These are phyloP conservation scores for Cryptosula pallasiana DNA, from an alignment of 2,888 invertebrate genomes.

Conservation along the genomic window DNA sequence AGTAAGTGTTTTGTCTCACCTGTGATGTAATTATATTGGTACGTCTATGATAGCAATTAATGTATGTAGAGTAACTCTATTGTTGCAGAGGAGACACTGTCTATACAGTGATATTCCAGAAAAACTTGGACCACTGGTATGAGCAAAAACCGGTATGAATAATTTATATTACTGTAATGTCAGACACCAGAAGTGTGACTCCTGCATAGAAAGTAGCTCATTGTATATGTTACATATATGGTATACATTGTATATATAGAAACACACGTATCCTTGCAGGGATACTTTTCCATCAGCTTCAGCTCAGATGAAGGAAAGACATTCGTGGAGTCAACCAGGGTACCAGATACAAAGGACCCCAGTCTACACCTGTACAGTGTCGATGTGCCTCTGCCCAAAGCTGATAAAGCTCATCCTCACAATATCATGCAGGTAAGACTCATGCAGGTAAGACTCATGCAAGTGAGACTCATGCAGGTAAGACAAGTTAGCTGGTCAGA, in stretches of 20 bases:
- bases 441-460: no score
- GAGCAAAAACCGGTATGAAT: slow-evolving; percentile 32
- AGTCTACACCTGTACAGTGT: slow-evolving; percentile 30
- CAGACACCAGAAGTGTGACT: no score
- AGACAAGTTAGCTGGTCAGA: no score
- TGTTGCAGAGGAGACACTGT: slow-evolving; percentile 30
- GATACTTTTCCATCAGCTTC: slow-evolving; percentile 29
- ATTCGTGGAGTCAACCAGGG: slow-evolving; percentile 26
- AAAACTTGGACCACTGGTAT: slow-evolving; percentile 36
- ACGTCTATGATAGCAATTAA: no score
- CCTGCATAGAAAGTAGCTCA: no score
- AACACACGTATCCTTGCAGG: slow-evolving; percentile 29
- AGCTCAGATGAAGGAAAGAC: slow-evolving; percentile 16
- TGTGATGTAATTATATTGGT: no score
- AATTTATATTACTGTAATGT: no score
- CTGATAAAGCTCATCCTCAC: neutral
- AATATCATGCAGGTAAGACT: slow-evolving; percentile 13
- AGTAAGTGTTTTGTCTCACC: no score
- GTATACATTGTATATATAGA: no score
- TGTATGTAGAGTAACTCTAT: no score
- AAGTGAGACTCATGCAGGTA: no score
- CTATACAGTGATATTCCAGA: slow-evolving; percentile 35
- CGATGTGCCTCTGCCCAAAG: slow-evolving; percentile 29
- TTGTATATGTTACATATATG: no score
- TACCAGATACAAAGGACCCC: slow-evolving; percentile 31